Conservation (phyloP, 2,113 vertebrate genomes). For the Poeciliopsis retropinna region DNA sequence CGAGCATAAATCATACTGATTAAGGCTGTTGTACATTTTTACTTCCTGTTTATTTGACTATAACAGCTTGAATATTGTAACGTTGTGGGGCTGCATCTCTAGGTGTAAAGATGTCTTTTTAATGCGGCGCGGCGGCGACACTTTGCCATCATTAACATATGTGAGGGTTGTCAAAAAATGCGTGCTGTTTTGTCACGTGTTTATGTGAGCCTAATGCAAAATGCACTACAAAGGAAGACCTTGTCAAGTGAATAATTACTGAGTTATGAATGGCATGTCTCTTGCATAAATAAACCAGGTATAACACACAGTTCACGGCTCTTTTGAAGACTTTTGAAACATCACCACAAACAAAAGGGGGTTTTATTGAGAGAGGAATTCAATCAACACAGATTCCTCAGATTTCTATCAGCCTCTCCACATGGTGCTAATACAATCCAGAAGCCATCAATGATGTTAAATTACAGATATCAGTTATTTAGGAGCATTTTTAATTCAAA, state of each 20-base stretch:
- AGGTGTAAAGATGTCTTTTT: constrained; percentile 79
- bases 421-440: neutral
- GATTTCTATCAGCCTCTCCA: neutral
- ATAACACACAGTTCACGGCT: neutral
- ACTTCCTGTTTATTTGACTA: constrained; percentile 74
- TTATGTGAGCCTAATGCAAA: constrained; percentile 65
- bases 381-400: neutral
- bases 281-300: too few species aligned
- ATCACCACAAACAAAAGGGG: neutral
- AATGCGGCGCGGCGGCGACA: constrained; percentile 53
- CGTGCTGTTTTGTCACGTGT: constrained; percentile 78
- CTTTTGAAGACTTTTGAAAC: neutral
- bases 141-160: constrained; percentile 78
- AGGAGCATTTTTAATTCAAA: neutral
- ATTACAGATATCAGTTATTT: neutral
- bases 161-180: constrained; percentile 75
- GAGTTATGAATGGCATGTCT: constrained; percentile 46
- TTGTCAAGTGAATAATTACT: constrained; percentile 71
- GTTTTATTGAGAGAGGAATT: neutral
- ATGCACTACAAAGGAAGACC: constrained; percentile 52
- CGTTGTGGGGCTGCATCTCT: constrained; percentile 67
- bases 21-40: constrained; percentile 73
- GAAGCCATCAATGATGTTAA: neutral
- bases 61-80: constrained; percentile 78
- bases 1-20: constrained; percentile 76